Percentiles rank a stretch among this genome's conserved stretches.
Conservation (phyloP, 2,113 vertebrate genomes). For the Larimichthys crocea region DNA sequence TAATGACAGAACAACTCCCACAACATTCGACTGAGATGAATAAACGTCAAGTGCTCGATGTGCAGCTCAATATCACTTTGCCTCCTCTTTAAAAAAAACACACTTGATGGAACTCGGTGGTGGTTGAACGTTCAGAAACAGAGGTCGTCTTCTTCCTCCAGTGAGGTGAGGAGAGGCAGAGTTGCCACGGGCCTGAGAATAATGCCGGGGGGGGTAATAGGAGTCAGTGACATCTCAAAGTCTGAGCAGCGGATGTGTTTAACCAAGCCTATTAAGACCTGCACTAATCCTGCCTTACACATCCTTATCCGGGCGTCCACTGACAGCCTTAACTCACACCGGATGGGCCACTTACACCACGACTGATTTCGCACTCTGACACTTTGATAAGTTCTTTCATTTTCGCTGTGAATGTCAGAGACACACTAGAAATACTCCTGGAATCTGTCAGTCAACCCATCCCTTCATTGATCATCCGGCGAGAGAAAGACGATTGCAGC, state of each 20-base stretch:
- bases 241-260: constrained; percentile 78
- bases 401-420: constrained; percentile 1
- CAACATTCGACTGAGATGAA: constrained; percentile 13
- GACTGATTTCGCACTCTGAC: constrained; percentile 42
- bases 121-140: constrained; percentile 14
- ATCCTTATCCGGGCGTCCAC: constrained; percentile 73
- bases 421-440: background rate
- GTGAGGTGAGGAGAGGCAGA: constrained; percentile 37
- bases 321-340: constrained; percentile 72
- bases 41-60: background rate
- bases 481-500: background rate
- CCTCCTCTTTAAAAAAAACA: background rate
- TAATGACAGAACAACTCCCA: constrained; percentile 15
- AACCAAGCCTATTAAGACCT: constrained; percentile 81
- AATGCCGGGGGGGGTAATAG: constrained; percentile 69
- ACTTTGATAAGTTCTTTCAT: background rate
- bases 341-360: constrained; percentile 62
- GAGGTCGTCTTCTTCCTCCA: constrained; percentile 17
- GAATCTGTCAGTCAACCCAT: background rate
- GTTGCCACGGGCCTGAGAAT: constrained; percentile 49
- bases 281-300: constrained; percentile 79
- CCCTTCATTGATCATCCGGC: background rate
- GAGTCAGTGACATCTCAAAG: constrained; percentile 79
- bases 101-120: background rate
- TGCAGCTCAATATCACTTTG: constrained; percentile 22